A percentile compares a stretch with the other conserved stretches of the same genome.
These are phyloP conservation scores for Sebastes steindachneri DNA, from an alignment of 2,797 vertebrate species.

Conservation along the genomic window DNA sequence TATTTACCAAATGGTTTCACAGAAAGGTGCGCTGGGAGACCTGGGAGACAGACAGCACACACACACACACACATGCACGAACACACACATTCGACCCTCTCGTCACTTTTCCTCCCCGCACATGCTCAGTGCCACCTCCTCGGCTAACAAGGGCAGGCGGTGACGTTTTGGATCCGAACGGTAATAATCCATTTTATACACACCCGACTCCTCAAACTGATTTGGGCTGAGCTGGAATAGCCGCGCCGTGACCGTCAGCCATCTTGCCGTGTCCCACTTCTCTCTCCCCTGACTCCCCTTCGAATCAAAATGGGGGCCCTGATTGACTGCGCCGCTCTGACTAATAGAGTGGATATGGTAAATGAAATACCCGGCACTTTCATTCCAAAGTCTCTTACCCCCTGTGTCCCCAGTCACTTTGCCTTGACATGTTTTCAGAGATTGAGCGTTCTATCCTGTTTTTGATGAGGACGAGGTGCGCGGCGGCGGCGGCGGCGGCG, in stretches of 20 bases:
- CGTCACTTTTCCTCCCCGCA: not conserved
- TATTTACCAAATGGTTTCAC: constrained; percentile 94
- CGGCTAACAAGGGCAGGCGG: constrained; percentile 60
- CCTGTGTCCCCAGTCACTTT: constrained; percentile 78
- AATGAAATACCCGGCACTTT: constrained; percentile 87
- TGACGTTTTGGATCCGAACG: constrained; percentile 77
- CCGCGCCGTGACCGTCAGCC: constrained; percentile 76
- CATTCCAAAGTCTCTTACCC: constrained; percentile 80
- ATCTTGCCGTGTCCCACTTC: constrained; percentile 81
- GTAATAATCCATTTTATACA: constrained; percentile 85
- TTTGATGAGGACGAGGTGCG: constrained; percentile 68
- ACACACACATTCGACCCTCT: constrained; percentile 12
- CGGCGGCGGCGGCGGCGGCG: constrained; percentile 15
- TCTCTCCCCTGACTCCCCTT: constrained; percentile 82
- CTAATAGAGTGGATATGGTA: constrained; percentile 90
- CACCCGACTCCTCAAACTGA: constrained; percentile 69
- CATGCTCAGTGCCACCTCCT: constrained; percentile 42
- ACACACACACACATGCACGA: not conserved
- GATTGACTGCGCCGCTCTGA: constrained; percentile 84
- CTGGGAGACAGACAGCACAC: constrained; percentile 45
- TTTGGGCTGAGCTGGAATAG: constrained; percentile 75
- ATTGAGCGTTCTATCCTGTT: constrained; percentile 83
- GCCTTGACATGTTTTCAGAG: constrained; percentile 88
- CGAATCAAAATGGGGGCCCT: constrained; percentile 81
- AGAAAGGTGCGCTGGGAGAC: constrained; percentile 81